Base-by-base conservation (phyloP, 2,113 vertebrate genomes). In the Nanger granti region DNA sequence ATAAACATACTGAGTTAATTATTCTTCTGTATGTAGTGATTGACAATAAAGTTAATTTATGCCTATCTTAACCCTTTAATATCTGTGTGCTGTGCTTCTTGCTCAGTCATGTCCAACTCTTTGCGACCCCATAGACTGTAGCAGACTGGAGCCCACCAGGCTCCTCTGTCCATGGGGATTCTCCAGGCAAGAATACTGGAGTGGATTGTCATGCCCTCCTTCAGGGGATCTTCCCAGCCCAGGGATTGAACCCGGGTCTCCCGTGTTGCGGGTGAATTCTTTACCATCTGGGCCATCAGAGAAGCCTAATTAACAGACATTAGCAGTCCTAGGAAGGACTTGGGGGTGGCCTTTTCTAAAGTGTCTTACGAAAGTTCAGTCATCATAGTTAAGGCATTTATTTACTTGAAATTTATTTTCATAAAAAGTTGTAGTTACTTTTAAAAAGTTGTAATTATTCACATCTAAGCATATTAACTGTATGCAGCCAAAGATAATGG, bases 1-100 rank as follows among this genome's bases (percentile, higher is more conserved):
- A 99, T 99, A 99, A 99, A 99, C 98, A 98, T 98, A 98, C 96
- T 57, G 98, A 99, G 97, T 99, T 99, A 99, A 99, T 99, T 99
- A 99, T 99, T 99, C 98, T 99, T 98, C 98, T 98, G 94, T 98
- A 98, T 98, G 80, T 98, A 98, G 97, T 99, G 98, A 99, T 98
- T 99, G 98, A 98, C 98, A 98, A 99, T 98, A 98, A 98, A 98
- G 92, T 97, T 98, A 98, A 99, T 99, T 98, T 98, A 98, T 99
- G 98, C 97, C 80, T 85, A 73, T 98, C 98, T 99, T 99, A 99
- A 99, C 98, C 98, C 98, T 98, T 94, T 83, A 82, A 13, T 66
- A 55, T 92, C 95, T 93, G 92, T 76, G 29, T 87, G 37, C 92
- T 93, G 17, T 69, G 22, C 37, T 76, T 41, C 20, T 76, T 41